Evolutionary conservation across 2,888 invertebrate genomes (phyloP).

Genomic region (Cephus nigrinus): DNA sequence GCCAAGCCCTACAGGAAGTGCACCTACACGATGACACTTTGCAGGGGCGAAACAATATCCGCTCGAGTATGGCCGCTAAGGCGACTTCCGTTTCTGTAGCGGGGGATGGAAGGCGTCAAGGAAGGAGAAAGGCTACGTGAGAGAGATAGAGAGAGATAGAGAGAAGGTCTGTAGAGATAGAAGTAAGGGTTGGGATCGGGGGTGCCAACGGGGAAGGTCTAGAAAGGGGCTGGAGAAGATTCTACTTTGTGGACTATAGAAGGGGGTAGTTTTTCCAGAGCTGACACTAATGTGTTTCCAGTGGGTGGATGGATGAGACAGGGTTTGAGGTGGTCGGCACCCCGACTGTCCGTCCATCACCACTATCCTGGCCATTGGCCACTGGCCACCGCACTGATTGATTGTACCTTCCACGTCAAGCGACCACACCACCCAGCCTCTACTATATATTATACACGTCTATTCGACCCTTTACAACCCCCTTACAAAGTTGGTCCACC

Average conservation of each 20-base stretch:
- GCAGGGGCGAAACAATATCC: conserved; percentile 16
- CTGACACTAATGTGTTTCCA: conserved; percentile 30
- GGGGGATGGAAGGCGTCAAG: not conserved
- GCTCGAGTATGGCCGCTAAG: not conserved
- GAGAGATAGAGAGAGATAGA: not conserved
- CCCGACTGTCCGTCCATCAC: conserved; percentile 34
- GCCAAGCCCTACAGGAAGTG: conserved; percentile 2
- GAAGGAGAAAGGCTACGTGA: not conserved
- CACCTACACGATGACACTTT: conserved; percentile 12
- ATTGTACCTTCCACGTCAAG: conserved; percentile 35
- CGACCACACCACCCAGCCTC: not conserved
- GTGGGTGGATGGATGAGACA: conserved; percentile 22
- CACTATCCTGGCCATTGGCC: conserved; percentile 21
- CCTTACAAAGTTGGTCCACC: too few relatives aligned
- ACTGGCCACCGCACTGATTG: conserved; percentile 37
- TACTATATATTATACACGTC: not conserved
- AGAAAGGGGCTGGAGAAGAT: not conserved
- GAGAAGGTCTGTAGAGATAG: not conserved
- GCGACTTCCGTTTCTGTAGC: conserved; percentile 3
- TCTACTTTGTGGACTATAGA: conserved; percentile 1
- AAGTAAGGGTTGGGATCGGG: not conserved
- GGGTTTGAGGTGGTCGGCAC: conserved; percentile 24
- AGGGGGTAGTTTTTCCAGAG: conserved; percentile 23
- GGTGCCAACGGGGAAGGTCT: not conserved
- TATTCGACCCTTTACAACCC: not conserved